Conservation (phyloP, 2,888 invertebrate species). For the Cryptus armator region DNA sequence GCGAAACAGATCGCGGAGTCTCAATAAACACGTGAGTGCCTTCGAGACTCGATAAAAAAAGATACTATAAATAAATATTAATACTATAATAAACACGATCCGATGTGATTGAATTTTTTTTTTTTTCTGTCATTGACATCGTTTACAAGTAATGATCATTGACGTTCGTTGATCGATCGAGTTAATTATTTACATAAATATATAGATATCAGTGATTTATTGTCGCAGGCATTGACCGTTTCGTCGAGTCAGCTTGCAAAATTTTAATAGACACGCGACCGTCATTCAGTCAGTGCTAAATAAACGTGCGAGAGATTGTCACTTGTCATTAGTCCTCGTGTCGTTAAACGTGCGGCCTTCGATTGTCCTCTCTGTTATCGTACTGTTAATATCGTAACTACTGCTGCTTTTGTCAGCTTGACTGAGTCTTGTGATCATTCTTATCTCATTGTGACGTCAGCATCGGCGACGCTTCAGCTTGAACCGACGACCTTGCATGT, state of each 20-base stretch:
- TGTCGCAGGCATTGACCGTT: neutral
- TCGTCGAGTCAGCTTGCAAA: neutral
- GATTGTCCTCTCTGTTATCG: conserved; percentile 1
- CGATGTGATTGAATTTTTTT: neutral
- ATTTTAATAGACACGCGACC: too few species aligned
- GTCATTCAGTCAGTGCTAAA: too few species aligned
- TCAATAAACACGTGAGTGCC: conserved; percentile 3
- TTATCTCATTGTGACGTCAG: conserved; percentile 24
- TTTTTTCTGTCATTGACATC: neutral
- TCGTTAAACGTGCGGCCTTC: neutral
- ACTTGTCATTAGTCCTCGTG: neutral
- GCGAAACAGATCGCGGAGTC: conserved; percentile 20
- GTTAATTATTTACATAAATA: neutral
- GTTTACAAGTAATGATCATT: neutral
- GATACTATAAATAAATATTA: neutral
- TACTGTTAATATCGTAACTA: neutral
- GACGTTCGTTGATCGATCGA: neutral
- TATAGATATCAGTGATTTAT: neutral
- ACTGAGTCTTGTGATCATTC: conserved; percentile 29
- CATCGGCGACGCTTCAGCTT: neutral
- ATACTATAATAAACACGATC: neutral
- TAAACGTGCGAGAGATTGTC: neutral
- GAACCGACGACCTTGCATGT: neutral
- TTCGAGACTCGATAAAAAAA: neutral
- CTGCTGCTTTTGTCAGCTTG: conserved; percentile 5